Conservation (phyloP, 2,888 invertebrate species). For the Oxytorus armatus region DNA sequence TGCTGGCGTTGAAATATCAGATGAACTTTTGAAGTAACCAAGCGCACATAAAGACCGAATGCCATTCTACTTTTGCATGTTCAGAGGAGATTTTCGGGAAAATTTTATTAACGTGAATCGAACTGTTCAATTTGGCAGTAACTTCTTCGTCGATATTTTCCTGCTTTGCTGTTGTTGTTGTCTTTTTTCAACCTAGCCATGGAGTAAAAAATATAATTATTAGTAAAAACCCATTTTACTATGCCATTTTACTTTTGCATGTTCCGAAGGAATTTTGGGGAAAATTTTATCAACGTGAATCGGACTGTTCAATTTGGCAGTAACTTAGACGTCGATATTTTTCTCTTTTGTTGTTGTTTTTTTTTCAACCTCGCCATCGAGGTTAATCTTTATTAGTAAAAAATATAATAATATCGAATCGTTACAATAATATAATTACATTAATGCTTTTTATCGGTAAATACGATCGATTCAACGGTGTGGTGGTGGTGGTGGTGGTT, state of each 20-base stretch:
- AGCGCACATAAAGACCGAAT: no score
- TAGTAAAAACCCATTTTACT: no score
- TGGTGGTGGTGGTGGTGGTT: conserved; percentile 29
- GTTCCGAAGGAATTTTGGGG: no score
- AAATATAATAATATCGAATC: conserved; percentile 83
- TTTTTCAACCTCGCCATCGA: conserved; percentile 66
- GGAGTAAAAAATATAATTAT: conserved; percentile 84
- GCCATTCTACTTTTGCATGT: no score
- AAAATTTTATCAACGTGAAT: not conserved
- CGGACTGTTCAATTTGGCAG: not conserved
- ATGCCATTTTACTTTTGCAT: no score
- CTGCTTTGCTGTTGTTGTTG: not conserved
- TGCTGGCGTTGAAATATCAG: no score
- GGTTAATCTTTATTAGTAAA: conserved; percentile 82
- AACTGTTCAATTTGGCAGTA: not conserved
- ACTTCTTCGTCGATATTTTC: no score
- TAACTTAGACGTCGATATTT: no score
- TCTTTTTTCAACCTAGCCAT: conserved; percentile 64
- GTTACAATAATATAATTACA: conserved; percentile 79
- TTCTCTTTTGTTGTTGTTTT: conserved; percentile 19
- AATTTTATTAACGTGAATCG: not conserved
- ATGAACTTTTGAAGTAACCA: no score
- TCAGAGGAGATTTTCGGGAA: no score
- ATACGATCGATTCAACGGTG: conserved; percentile 73
- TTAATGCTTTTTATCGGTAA: conserved; percentile 70